Evolutionary conservation across 1,140 invertebrate species (phyloP), one percentile per base, ranked within the genome.

Genomic region (Cherax quadricarinatus): DNA sequence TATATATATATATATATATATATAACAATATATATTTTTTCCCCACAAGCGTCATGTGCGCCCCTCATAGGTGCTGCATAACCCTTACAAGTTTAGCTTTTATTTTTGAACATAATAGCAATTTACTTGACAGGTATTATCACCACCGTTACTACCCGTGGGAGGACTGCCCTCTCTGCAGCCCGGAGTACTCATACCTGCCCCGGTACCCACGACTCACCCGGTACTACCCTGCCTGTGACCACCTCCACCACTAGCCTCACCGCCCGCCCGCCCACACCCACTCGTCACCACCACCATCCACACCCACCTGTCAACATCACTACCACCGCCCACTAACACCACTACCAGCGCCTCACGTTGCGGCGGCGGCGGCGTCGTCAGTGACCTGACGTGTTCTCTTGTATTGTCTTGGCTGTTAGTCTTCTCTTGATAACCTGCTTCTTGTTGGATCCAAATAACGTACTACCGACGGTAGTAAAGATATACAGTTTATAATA

Each of bases 111-210:
- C 30, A 21, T 30, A 51, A 14, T 41, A 41, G 30, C 30, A 41
- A 41, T 41, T 57, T 57, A 57, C 53, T 14, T 14, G 6, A 57
- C 89, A 86, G 83, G 70, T 91, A 91, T 53, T 79, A 91, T 73
- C 89, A 86, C 83, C 89, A 79, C 70, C 82, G 86, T 73, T 89
- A 87, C 85, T 73, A 91, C 83, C 89, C 89, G 48, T 91, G 89
- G 89, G 89, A 91, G 82, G 89, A 91, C 70, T 91, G 89, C n/a
- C 89, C 89, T 4, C 83, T 91, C 53, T 91, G 89, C 48, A 86
- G 85, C 73, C 73, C 89, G 18, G 49, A 88, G 24, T 88, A 88
- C 86, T 82, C 41, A n/a, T 62, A 78, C 53, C 73, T 62, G 41
- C 82, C 66, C 12, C 70, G 89, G 9, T 91, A 91, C 82, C 83